phyloP scores from a whole-genome alignment of 64 coral and sea anemone genomes.

The Exaiptasia diaphana region DNA sequence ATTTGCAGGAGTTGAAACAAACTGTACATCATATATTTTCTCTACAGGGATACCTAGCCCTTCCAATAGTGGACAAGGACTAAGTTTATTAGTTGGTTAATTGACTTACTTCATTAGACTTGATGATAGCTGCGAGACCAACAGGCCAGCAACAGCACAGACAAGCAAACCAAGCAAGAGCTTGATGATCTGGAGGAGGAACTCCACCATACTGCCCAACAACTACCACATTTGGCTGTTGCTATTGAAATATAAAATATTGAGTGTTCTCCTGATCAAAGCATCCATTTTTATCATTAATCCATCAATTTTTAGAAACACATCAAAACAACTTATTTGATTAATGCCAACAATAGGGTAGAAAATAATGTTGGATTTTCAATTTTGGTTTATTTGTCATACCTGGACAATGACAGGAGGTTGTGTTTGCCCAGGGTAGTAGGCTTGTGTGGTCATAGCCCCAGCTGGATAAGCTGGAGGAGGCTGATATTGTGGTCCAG shows the following conservation, averaged over 20 bases:
- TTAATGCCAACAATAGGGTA: too few relatives aligned
- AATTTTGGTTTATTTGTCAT: too few relatives aligned
- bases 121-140: conserved; percentile 64
- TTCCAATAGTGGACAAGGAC: too few relatives aligned
- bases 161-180: conserved; percentile 75
- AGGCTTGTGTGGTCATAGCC: background rate
- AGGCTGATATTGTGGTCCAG: background rate
- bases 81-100: too few relatives aligned
- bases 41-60: too few relatives aligned
- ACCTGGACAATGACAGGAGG: background rate
- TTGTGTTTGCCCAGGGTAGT: background rate
- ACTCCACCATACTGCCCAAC: background rate
- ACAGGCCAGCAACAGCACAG: conserved; percentile 77
- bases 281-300: background rate
- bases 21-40: too few relatives aligned
- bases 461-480: background rate
- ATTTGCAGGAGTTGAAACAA: too few relatives aligned
- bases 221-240: conserved; percentile 44
- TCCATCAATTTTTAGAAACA: background rate
- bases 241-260: background rate
- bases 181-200: conserved; percentile 49
- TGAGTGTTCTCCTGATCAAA: background rate
- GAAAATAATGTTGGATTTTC: background rate
- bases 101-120: conserved; percentile 75
- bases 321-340: too few relatives aligned